Evolutionary conservation across 1,140 invertebrate genomes (phyloP).

Genomic region (Drosophila truncata): DNA sequence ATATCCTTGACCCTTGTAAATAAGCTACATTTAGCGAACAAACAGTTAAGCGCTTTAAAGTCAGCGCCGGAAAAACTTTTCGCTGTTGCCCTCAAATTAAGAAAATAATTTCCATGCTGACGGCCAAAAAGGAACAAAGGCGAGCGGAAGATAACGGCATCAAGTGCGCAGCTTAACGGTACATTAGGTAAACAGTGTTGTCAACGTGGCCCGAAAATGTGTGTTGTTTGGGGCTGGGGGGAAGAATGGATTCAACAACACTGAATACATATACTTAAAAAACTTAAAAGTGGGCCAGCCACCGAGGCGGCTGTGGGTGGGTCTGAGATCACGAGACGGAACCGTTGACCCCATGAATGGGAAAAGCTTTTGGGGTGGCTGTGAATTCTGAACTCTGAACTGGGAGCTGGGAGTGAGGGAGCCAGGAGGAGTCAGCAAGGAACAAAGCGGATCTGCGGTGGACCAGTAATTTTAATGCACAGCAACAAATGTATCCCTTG

Average conservation of each 20-base stretch:
- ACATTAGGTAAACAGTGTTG: constrained; percentile 81
- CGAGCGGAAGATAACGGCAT: constrained; percentile 64
- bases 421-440: background rate
- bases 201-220: constrained; percentile 50
- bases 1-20: background rate
- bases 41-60: constrained; percentile 45
- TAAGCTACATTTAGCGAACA: constrained; percentile 7
- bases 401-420: background rate
- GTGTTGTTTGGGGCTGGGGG: background rate
- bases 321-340: constrained; percentile 26
- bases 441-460: constrained; percentile 47
- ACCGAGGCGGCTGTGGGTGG: constrained; percentile 7
- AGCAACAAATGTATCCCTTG: constrained; percentile 12
- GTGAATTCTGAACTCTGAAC: constrained; percentile 14
- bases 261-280: constrained; percentile 37
- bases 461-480: constrained; percentile 29
- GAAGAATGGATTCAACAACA: constrained; percentile 28
- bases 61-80: constrained; percentile 26
- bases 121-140: constrained; percentile 34
- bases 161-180: constrained; percentile 78
- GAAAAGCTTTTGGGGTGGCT: constrained; percentile 9
- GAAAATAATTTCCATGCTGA: constrained; percentile 67
- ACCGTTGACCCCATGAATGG: constrained; percentile 46
- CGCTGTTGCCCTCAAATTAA: constrained; percentile 60
- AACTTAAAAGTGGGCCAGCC: constrained; percentile 41